Evolutionary conservation across 2,888 invertebrate species (phyloP).

Genomic region (Patella depressa): DNA sequence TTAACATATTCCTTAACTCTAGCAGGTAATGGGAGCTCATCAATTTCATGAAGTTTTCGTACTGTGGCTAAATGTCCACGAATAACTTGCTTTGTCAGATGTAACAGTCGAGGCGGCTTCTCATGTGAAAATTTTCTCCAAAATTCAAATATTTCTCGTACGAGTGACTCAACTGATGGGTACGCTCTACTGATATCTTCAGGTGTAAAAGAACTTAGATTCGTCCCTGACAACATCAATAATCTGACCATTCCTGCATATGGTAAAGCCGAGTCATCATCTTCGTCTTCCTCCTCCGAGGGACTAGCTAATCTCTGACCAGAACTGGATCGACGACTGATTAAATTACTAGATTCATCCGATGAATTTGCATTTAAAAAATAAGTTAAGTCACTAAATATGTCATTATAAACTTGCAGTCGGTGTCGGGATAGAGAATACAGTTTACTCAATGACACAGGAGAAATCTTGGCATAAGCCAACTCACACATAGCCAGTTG

Average conservation of each 20-base stretch:
- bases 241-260: slow-evolving; percentile 47
- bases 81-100: slow-evolving; percentile 38
- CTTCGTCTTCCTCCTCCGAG: not conserved
- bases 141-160: slow-evolving; percentile 40
- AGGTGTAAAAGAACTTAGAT: slow-evolving; percentile 15
- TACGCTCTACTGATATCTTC: slow-evolving; percentile 21
- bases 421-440: too few species aligned
- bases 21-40: slow-evolving; percentile 41
- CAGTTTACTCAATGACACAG: too few species aligned
- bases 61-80: slow-evolving; percentile 35
- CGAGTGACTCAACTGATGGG: slow-evolving; percentile 25
- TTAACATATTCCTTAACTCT: slow-evolving; percentile 43
- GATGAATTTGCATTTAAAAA: too few species aligned
- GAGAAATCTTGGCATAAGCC: too few species aligned
- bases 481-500: too few species aligned
- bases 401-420: too few species aligned
- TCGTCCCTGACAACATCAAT: slow-evolving; percentile 37
- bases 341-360: too few species aligned
- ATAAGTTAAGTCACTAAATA: too few species aligned
- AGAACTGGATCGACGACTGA: not conserved
- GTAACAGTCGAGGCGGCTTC: slow-evolving; percentile 37
- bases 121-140: slow-evolving; percentile 28
- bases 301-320: not conserved
- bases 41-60: slow-evolving; percentile 38
- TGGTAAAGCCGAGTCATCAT: slow-evolving; percentile 30